Base-by-base conservation (phyloP, 2,797 vertebrate species). In the Rhinella marina region DNA sequence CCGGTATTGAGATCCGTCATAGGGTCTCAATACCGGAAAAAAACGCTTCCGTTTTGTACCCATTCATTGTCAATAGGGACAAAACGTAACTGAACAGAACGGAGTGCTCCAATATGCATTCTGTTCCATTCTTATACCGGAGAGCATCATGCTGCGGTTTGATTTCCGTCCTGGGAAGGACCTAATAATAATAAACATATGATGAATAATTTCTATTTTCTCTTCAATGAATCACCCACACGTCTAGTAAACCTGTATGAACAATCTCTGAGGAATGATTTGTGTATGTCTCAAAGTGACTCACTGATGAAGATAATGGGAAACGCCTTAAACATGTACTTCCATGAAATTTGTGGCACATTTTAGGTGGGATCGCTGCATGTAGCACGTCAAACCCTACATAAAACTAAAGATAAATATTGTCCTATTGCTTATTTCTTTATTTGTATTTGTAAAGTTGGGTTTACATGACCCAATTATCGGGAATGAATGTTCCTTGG, bases 251-350 rank as follows among this genome's bases (percentile, higher is more conserved):
- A 25, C 84, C 59, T 29, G 83, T 52, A 29, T 52, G 57, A 27
- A 77, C 83, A 77, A 25, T 72, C 41, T 64, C 23, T 21, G n/a
- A 21, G 61, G 61, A 77, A 57, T 76, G 21, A 19, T 52, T 21
- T 85, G 72, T 77, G 62, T 85, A n/a, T 77, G 61, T 70, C 82
- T 48, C 17, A 21, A 23, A 27, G 57, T 62, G 70, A 85, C 70
- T 62, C 29, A 66, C 61, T 29, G 41, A 25, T 48, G 70, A 85
- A 50, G 48, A 76, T 52, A 16, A 85, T 77, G 73, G 72, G 41
- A 77, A 76, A 66, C 78, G 56, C 84, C 78, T 85, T 85, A 73
- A 78, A 64, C 73, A 62, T 16, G 14, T 52, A 3, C 70, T 52
- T 85, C 23, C 57, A 52, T 77, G 41, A 64, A 59, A 77, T 27